Percentiles rank a stretch among this genome's conserved stretches.
These are phyloP conservation scores for Nomada goodeniana DNA, from an alignment of 2,888 invertebrate genomes.

Conservation along the genomic window DNA sequence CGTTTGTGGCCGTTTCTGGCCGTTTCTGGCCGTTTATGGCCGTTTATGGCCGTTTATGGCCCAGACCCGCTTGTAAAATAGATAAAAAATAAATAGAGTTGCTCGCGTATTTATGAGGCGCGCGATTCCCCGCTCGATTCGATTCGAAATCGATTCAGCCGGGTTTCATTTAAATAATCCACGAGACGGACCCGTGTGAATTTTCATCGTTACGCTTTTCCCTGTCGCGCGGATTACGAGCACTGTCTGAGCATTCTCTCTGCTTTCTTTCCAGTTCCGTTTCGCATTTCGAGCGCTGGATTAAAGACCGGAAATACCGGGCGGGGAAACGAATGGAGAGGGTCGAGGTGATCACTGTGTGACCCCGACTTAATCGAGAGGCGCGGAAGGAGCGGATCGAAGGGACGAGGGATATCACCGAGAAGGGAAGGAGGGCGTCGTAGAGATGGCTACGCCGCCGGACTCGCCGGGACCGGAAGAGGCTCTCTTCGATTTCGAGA, in stretches of 20 bases:
- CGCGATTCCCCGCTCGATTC: background rate
- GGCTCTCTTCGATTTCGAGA: conserved; percentile 94
- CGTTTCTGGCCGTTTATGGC: conserved; percentile 47
- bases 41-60: conserved; percentile 40
- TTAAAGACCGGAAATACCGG: background rate
- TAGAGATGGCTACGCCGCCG: conserved; percentile 92
- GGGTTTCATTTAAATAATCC: too few relatives aligned
- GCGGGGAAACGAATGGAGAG: conserved; percentile 14
- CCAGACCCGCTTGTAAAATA: conserved; percentile 27
- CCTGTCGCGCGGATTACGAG: too few relatives aligned
- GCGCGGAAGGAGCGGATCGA: background rate
- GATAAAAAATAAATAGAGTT: conserved; percentile 16
- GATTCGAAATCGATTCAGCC: too few relatives aligned
- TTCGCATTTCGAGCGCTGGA: too few relatives aligned
- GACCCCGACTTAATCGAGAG: conserved; percentile 1
- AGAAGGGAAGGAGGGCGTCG: conserved; percentile 8
- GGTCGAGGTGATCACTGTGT: conserved; percentile 23
- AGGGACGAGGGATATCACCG: background rate
- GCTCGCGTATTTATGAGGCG: background rate
- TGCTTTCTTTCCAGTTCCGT: background rate
- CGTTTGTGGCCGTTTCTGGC: conserved; percentile 35
- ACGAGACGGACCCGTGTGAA: background rate
- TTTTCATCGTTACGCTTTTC: too few relatives aligned
- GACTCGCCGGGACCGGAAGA: conserved; percentile 93
- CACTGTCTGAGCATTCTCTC: background rate